Conservation (phyloP, 2,797 vertebrate species). For the Lates japonicus region DNA sequence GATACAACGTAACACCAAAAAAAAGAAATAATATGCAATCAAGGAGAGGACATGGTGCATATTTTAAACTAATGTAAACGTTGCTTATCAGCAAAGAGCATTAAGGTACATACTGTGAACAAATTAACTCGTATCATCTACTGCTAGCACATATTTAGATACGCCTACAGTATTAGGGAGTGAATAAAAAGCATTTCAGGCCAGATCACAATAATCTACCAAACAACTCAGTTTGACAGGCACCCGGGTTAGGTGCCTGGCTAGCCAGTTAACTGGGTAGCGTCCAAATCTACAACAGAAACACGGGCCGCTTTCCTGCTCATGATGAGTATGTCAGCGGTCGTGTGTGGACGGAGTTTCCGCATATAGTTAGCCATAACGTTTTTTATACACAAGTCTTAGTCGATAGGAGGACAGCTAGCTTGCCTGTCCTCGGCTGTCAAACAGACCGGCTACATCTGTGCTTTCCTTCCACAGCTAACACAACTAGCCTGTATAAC, state of each 20-base stretch:
- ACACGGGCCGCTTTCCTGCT: not conserved
- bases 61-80: not conserved
- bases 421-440: conserved; percentile 57
- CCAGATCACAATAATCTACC: not conserved
- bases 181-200: not conserved
- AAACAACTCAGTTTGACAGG: not conserved
- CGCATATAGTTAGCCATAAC: not conserved
- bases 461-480: conserved; percentile 26
- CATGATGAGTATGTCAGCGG: not conserved
- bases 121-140: no score
- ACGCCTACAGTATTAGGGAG: no score
- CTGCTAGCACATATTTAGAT: not conserved
- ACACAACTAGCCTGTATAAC: conserved; percentile 19
- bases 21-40: not conserved
- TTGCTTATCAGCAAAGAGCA: not conserved
- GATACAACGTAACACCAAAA: not conserved
- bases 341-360: no score
- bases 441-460: conserved; percentile 29
- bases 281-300: not conserved
- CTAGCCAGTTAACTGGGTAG: conserved; percentile 1
- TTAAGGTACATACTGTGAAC: not conserved
- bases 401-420: not conserved
- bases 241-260: not conserved
- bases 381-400: not conserved
- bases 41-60: not conserved